phyloP scores from a whole-genome alignment of 2,113 vertebrate genomes.

The human (Homo sapiens) region GRCh38 chr15:22957501-22958000 shows the following conservation, averaged over 20 bases:
- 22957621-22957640: too few relatives aligned
- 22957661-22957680: neutral
- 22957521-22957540: too few relatives aligned
- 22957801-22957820: neutral
- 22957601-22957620: rapidly evolving
- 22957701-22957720: neutral
- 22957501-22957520: too few relatives aligned
- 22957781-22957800: neutral
- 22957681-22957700: neutral
- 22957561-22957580: too few relatives aligned
- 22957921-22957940: neutral
- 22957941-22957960: neutral
- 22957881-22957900: neutral
- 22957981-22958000: neutral
- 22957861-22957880: neutral
- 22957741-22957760: slow-evolving; percentile 14
- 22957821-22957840: neutral
- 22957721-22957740: neutral
- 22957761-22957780: slow-evolving; percentile 23
- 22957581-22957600: too few relatives aligned
- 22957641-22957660: neutral
- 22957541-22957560: too few relatives aligned
- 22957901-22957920: neutral
- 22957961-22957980: neutral
- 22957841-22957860: neutral